Base-by-base conservation (phyloP, 2,888 invertebrate genomes). In the Pollenia griseotomentosa region DNA sequence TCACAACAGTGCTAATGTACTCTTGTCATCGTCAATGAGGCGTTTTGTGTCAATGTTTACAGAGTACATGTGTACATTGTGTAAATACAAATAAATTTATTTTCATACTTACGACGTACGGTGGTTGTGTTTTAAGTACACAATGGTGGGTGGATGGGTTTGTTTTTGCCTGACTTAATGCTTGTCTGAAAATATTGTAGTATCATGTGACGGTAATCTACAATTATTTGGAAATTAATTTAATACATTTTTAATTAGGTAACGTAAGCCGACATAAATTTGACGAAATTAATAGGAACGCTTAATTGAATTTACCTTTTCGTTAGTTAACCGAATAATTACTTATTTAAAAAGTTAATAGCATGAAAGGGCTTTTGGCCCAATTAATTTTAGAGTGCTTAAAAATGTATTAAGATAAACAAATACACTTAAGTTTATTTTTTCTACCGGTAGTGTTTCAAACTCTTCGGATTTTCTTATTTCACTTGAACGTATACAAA, bases 181-280 rank as follows among this genome's bases (percentile, higher is more conserved):
- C 71, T 19, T 74, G 40, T 46, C 2, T 68, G 12, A 55, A 1
- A 12, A 16, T 51, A 40, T 14, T 12, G 11, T 82, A n/a, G 70
- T 83, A 83, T 83, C 77, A 63, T 71, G 71, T 83, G 57, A 71
- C 71, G 55, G 65, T 71, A 57, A 78, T 83, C 78, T 71, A 65
- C 59, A 73, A 83, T 65, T 57, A 83, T 73, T 71, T 73, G 23
- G 61, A 78, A 83, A 78, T 78, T 66, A 65, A 73, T 78, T 83
- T 78, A 83, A 83, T 83, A 78, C 66, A 78, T 83, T 73, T 83
- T 83, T 83, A 83, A 83, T 83, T 73, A 83, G 73, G 66, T 73
- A 83, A 57, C 83, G 78, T 83, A 78, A 83, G 83, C 65, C 42
- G 12, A 59, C 73, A 65, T 65, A 71, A 83, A 65, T 71, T 63